A percentile compares a stretch with the other conserved stretches of the same genome.
Evolutionary conservation across 2,888 invertebrate genomes (phyloP).

Genomic region (Agrotis puta): DNA sequence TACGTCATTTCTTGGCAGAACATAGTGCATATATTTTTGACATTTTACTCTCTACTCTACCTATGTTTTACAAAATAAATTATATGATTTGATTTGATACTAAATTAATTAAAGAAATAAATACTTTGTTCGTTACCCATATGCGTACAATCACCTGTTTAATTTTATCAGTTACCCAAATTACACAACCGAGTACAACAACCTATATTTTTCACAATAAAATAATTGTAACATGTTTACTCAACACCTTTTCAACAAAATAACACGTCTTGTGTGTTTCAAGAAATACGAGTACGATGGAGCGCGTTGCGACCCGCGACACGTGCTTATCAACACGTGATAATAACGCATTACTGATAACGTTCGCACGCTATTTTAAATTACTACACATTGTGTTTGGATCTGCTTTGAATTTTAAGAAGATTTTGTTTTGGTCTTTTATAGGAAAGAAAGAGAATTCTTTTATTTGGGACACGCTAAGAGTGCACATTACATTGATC

Average conservation of each 20-base stretch:
- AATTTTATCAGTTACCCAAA: too few species aligned
- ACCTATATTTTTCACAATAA: not conserved
- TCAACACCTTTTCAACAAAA: conserved; percentile 3
- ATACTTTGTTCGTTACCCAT: too few species aligned
- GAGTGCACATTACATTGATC: too few species aligned
- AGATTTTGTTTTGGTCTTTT: not conserved
- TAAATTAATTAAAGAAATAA: too few species aligned
- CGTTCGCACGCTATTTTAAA: not conserved
- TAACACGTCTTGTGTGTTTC: conserved; percentile 10
- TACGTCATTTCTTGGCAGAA: too few species aligned
- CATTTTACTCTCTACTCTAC: too few species aligned
- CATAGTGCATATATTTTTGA: too few species aligned
- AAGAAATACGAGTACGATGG: conserved; percentile 12
- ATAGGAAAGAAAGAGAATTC: too few species aligned
- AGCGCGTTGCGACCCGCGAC: conserved; percentile 13
- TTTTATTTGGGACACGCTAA: too few species aligned
- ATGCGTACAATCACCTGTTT: too few species aligned
- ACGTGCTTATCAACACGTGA: conserved; percentile 32
- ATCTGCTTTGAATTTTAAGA: conserved; percentile 4
- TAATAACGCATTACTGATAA: conserved; percentile 22
- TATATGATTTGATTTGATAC: too few species aligned
- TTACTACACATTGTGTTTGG: not conserved
- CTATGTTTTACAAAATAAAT: too few species aligned
- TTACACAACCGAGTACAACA: not conserved
- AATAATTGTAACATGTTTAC: not conserved